phyloP scores from a whole-genome alignment of 2,888 invertebrate genomes.

The Panzeria rudis region DNA sequence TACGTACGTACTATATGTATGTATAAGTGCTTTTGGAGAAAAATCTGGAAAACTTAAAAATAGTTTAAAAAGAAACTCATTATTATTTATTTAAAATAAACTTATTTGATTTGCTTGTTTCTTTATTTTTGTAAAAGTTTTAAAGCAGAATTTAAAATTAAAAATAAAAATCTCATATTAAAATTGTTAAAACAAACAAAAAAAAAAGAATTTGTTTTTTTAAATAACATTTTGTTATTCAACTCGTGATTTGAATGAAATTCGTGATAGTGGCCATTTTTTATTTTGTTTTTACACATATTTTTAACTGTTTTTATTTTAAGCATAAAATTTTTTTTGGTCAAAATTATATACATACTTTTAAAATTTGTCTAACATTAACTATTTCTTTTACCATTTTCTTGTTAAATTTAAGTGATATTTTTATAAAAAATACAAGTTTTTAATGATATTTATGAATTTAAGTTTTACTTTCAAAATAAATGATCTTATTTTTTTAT shows the following conservation, averaged over 20 bases:
- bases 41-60: neutral
- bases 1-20: neutral
- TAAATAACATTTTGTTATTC: slow-evolving; percentile 60
- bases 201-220: slow-evolving; percentile 18
- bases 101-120: slow-evolving; percentile 44
- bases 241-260: slow-evolving; percentile 81
- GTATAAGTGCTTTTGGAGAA: neutral
- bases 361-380: slow-evolving; percentile 44
- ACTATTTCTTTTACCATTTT: slow-evolving; percentile 55
- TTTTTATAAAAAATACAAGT: slow-evolving; percentile 59
- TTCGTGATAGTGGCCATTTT: slow-evolving; percentile 82
- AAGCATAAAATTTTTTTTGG: slow-evolving; percentile 50
- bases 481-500: slow-evolving; percentile 60
- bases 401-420: slow-evolving; percentile 69
- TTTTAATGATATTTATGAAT: slow-evolving; percentile 65
- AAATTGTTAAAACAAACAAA: slow-evolving; percentile 17
- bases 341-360: slow-evolving; percentile 45
- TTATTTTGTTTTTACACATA: slow-evolving; percentile 49
- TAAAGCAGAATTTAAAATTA: neutral
- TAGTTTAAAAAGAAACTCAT: neutral
- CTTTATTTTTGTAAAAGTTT: neutral
- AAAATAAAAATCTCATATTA: slow-evolving; percentile 61
- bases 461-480: slow-evolving; percentile 68
- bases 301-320: slow-evolving; percentile 37
- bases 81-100: slow-evolving; percentile 17